phyloP scores from a whole-genome alignment of 2,888 invertebrate genomes.

The Drosophila pseudotalamancana region DNA sequence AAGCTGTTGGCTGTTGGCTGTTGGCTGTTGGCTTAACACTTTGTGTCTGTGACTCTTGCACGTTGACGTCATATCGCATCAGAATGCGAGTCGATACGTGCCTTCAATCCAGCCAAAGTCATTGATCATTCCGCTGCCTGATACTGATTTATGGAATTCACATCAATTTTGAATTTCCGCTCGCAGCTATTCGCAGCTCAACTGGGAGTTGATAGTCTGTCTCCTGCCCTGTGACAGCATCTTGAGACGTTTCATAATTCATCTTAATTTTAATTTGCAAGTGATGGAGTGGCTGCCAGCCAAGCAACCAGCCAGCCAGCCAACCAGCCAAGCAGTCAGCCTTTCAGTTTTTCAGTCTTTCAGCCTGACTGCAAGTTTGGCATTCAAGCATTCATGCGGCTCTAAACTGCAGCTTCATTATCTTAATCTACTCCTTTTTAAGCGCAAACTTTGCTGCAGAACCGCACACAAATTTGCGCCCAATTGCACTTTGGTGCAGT shows the following conservation, averaged over 20 bases:
- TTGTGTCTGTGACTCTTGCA: slow-evolving; percentile 52
- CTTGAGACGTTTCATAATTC: slow-evolving; percentile 74
- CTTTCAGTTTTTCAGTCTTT: slow-evolving; percentile 21
- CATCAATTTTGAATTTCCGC: slow-evolving; percentile 72
- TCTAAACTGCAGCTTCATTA: slow-evolving; percentile 75
- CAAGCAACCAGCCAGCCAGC: not conserved
- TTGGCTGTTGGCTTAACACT: slow-evolving; percentile 60
- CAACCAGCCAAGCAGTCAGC: slow-evolving; percentile 10
- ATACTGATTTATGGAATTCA: slow-evolving; percentile 77
- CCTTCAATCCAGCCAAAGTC: slow-evolving; percentile 70
- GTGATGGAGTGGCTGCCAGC: slow-evolving; percentile 74
- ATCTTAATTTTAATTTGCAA: slow-evolving; percentile 78
- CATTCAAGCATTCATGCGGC: slow-evolving; percentile 43
- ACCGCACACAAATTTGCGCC: slow-evolving; percentile 73
- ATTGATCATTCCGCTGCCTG: slow-evolving; percentile 69
- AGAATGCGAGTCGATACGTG: slow-evolving; percentile 62
- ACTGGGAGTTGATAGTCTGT: slow-evolving; percentile 52
- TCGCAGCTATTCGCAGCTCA: slow-evolving; percentile 36
- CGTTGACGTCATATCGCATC: slow-evolving; percentile 60
- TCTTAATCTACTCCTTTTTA: slow-evolving; percentile 75
- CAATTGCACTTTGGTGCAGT: slow-evolving; percentile 77
- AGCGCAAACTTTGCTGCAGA: slow-evolving; percentile 45
- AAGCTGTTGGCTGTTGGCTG: slow-evolving; percentile 66
- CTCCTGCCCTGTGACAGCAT: slow-evolving; percentile 53
- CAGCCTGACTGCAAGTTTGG: slow-evolving; percentile 13